Evolutionary conservation across 1,140 invertebrate genomes (phyloP).

Genomic region (Brachionus koreanus): DNA sequence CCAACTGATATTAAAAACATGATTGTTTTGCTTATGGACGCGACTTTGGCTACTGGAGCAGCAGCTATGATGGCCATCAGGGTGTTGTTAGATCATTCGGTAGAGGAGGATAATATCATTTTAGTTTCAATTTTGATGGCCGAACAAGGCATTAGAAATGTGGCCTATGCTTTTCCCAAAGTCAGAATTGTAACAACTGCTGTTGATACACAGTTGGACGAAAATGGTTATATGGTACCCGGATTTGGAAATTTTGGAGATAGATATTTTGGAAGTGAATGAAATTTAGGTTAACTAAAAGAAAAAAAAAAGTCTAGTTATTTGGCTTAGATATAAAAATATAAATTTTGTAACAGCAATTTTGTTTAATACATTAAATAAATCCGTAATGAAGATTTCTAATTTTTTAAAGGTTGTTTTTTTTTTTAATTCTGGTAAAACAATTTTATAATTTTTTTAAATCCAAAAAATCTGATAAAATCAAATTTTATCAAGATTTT

Average conservation of each 20-base stretch:
- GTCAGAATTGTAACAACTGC: constrained; percentile 90
- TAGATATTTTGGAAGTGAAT: constrained; percentile 80
- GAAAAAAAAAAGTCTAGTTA: no score
- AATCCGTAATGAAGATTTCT: no score
- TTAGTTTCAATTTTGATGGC: constrained; percentile 92
- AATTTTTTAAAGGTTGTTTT: no score
- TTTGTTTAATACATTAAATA: no score
- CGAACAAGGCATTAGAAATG: constrained; percentile 83
- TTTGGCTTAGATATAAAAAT: no score
- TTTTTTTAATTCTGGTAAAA: no score
- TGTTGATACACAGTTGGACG: constrained; percentile 94
- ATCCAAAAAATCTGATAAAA: no score
- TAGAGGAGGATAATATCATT: constrained; percentile 86
- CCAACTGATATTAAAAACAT: constrained; percentile 97
- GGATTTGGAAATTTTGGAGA: constrained; percentile 99
- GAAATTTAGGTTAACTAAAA: no score
- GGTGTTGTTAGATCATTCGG: constrained; percentile 94
- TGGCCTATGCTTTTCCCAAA: constrained; percentile 95
- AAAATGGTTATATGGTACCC: constrained; percentile 93
- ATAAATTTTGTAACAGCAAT: no score
- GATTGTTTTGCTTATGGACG: constrained; percentile 94
- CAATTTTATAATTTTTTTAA: no score
- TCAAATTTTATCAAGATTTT: no score
- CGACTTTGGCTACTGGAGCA: constrained; percentile 91
- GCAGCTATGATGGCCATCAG: constrained; percentile 98